phyloP scores from a whole-genome alignment of 2,888 invertebrate species.

The Isotomurus palustris region DNA sequence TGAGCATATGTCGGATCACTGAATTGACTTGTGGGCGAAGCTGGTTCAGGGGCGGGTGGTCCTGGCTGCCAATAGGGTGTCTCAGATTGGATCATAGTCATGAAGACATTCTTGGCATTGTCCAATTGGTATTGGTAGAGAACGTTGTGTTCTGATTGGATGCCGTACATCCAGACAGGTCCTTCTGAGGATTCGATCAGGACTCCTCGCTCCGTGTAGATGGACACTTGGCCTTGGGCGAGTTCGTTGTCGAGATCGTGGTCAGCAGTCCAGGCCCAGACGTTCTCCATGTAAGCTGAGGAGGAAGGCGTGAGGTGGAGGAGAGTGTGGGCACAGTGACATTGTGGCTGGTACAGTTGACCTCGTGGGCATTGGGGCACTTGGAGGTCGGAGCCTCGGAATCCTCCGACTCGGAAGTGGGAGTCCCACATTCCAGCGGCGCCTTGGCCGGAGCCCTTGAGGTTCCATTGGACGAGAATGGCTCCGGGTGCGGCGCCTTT shows the following conservation, averaged over 20 bases:
- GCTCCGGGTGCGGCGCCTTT: constrained; percentile 40
- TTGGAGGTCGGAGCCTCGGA: constrained; percentile 32
- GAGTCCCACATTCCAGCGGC: constrained; percentile 36
- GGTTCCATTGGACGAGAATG: constrained; percentile 39
- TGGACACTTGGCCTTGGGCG: constrained; percentile 36
- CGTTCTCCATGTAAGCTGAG: constrained; percentile 35
- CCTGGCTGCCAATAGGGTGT: constrained; percentile 41
- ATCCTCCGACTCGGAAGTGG: constrained; percentile 41
- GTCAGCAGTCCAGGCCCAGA: constrained; percentile 41
- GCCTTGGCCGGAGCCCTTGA: constrained; percentile 22
- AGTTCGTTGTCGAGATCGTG: constrained; percentile 36
- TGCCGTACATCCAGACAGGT: constrained; percentile 42
- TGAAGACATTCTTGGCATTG: constrained; percentile 36
- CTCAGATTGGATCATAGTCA: constrained; percentile 43
- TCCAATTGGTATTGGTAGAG: constrained; percentile 38
- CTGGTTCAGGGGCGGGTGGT: constrained; percentile 37
- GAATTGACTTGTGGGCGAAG: constrained; percentile 22
- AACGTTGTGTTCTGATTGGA: constrained; percentile 42
- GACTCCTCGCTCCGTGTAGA: constrained; percentile 41
- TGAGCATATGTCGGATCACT: constrained; percentile 36
- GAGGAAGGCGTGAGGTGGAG: constrained; percentile 32
- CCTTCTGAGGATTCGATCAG: constrained; percentile 33
- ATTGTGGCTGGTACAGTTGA: constrained; percentile 17
- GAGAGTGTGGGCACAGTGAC: constrained; percentile 33
- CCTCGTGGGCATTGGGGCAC: constrained; percentile 18